Percentiles rank a stretch among this genome's conserved stretches.
phyloP scores from a whole-genome alignment of 2,797 vertebrate species.

The Microtus californicus region DNA sequence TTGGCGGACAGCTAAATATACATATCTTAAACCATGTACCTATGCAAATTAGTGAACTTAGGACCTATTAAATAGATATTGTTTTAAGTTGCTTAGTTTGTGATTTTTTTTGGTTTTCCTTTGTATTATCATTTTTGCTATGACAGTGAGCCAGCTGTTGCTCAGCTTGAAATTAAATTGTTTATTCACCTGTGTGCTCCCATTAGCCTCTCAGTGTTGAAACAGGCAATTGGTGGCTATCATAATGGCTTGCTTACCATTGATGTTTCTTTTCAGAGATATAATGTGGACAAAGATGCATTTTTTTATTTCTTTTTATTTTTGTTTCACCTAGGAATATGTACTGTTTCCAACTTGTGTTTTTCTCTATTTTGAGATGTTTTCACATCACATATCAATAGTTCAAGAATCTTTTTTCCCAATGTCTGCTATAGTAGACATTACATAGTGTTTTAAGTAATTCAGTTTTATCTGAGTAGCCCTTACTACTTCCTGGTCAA shows the following conservation, averaged over 20 bases:
- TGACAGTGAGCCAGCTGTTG: neutral
- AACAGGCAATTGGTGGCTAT: neutral
- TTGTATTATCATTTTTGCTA: constrained; percentile 38
- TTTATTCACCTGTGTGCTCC: neutral
- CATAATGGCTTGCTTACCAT: neutral
- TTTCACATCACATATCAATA: neutral
- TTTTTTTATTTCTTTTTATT: constrained; percentile 18
- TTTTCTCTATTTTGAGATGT: constrained; percentile 26
- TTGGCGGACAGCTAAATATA: neutral
- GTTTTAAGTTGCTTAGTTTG: neutral
- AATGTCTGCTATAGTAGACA: constrained; percentile 24
- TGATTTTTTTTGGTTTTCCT: neutral
- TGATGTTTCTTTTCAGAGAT: constrained; percentile 40
- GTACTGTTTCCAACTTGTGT: neutral
- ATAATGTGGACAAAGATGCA: neutral
- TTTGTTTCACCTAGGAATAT: neutral
- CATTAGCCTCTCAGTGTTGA: constrained; percentile 24
- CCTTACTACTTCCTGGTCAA: constrained; percentile 11
- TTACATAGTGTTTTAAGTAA: neutral
- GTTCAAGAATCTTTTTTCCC: constrained; percentile 7
- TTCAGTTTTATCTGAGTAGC: constrained; percentile 24
- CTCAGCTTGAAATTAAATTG: neutral
- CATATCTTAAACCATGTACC: neutral
- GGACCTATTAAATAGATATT: neutral
- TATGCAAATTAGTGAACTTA: neutral